Evolutionary conservation across 2,797 vertebrate genomes (phyloP), one percentile per base, ranked within the genome.

Genomic region (Sardinella longiceps): DNA sequence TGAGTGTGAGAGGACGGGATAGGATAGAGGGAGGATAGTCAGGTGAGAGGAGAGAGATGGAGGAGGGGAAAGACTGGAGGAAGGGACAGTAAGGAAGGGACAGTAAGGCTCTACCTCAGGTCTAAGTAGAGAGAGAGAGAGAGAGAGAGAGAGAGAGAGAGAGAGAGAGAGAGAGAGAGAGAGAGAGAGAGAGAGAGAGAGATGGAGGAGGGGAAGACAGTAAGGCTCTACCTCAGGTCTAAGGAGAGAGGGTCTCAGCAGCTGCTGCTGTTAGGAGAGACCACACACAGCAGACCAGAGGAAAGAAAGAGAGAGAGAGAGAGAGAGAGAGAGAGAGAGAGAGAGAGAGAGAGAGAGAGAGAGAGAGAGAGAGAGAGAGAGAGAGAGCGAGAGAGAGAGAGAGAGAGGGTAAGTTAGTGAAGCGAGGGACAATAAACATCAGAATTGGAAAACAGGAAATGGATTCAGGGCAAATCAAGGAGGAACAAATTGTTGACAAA

Each of bases 51-150:
- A 51, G 84, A 63, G 53, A 45, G n/a, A n/a, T n/a, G n/a, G n/a
- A n/a, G n/a, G n/a, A n/a, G n/a, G 66, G 53, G 39, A 74, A 74
- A 85, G 60, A 80, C 28, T 94, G 92, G 15, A 28, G 28, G 25
- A 66, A 66, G n/a, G n/a, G n/a, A n/a, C n/a, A n/a, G n/a, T n/a
- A n/a, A n/a, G n/a, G n/a, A n/a, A n/a, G n/a, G n/a, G n/a, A n/a
- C n/a, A n/a, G n/a, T n/a, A n/a, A n/a, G 63, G 28, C 60, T 63
- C 25, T 99, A 99, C 98, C 98, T 99, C 98, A 88, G 97, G 96
- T 95, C 97, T 98, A 91, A 99, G 98, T 91, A 98, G 97, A 94
- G 97, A 98, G 90, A 97, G 97, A n/a, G n/a, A n/a, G n/a, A n/a
- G n/a, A n/a, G n/a, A n/a, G n/a, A n/a, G n/a, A n/a, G n/a, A n/a